phyloP scores from a whole-genome alignment of 2,888 invertebrate genomes.

The Podabrus alpinus region DNA sequence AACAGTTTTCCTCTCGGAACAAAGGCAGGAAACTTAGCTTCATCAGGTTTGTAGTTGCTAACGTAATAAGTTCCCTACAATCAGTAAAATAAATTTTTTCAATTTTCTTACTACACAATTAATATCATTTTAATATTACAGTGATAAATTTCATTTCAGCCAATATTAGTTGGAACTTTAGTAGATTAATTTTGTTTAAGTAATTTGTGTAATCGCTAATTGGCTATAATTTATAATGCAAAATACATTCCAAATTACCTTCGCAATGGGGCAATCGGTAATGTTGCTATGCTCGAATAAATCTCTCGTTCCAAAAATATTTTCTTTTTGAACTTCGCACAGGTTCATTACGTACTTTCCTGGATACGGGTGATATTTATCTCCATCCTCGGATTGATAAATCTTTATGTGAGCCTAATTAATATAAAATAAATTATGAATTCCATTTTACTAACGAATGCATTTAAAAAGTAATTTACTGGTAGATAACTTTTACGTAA shows the following conservation, averaged over 20 bases:
- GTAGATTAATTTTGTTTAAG: background rate
- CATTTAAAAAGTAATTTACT: background rate
- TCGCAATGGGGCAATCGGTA: conserved; percentile 14
- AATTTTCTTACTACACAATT: background rate
- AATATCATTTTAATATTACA: background rate
- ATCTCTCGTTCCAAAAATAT: conserved; percentile 15
- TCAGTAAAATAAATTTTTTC: conserved; percentile 3
- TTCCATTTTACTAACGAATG: background rate
- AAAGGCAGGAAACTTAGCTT: conserved; percentile 12
- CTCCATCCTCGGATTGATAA: background rate
- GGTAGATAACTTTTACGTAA: background rate
- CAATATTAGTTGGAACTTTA: background rate
- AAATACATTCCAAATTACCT: background rate
- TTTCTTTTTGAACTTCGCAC: conserved; percentile 9
- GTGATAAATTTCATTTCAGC: background rate
- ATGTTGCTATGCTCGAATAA: conserved; percentile 5
- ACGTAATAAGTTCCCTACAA: conserved; percentile 13
- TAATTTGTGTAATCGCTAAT: background rate
- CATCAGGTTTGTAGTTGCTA: conserved; percentile 14
- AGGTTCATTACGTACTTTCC: conserved; percentile 10
- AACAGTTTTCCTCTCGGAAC: conserved; percentile 12
- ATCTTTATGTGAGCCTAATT: conserved; percentile 11
- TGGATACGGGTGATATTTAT: background rate
- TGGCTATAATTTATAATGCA: background rate
- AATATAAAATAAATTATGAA: background rate